Evolutionary conservation across 2,113 vertebrate genomes (phyloP).

Genomic region (Entelurus aequoreus): DNA sequence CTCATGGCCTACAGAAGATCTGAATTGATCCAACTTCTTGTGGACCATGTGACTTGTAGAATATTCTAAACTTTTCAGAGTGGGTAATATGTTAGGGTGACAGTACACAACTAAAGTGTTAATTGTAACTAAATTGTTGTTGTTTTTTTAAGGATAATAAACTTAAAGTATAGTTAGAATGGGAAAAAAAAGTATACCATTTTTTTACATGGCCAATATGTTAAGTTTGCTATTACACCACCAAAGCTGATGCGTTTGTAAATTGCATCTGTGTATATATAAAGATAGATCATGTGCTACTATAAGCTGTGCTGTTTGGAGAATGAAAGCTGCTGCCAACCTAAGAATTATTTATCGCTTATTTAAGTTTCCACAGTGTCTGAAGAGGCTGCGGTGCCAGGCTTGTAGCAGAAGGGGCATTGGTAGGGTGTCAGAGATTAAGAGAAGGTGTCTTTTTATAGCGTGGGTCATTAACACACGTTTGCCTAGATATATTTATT

Average conservation of each 20-base stretch:
- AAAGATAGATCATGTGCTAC: slow-evolving; percentile 65
- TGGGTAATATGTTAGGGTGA: no score
- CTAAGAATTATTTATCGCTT: slow-evolving; percentile 66
- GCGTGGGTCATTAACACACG: slow-evolving; percentile 70
- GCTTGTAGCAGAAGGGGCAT: slow-evolving; percentile 49
- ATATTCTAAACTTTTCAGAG: no score
- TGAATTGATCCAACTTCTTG: no score
- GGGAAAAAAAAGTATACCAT: no score
- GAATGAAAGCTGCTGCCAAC: slow-evolving; percentile 55
- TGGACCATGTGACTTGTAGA: no score
- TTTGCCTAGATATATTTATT: slow-evolving; percentile 76
- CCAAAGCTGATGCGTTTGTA: slow-evolving; percentile 24
- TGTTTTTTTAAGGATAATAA: no score
- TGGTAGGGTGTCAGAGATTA: slow-evolving; percentile 61
- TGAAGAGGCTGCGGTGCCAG: slow-evolving; percentile 45
- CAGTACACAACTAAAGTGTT: no score
- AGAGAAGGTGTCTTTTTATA: slow-evolving; percentile 72
- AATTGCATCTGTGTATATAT: slow-evolving; percentile 54
- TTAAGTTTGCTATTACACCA: slow-evolving; percentile 4
- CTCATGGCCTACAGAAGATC: no score
- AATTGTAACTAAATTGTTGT: no score
- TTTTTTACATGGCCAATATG: not conserved
- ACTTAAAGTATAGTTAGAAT: no score
- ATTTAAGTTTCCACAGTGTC: slow-evolving; percentile 64
- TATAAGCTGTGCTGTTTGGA: slow-evolving; percentile 62